Evolutionary conservation across 2,888 invertebrate genomes (phyloP).

Genomic region (Coronaproctus castanopsis): DNA sequence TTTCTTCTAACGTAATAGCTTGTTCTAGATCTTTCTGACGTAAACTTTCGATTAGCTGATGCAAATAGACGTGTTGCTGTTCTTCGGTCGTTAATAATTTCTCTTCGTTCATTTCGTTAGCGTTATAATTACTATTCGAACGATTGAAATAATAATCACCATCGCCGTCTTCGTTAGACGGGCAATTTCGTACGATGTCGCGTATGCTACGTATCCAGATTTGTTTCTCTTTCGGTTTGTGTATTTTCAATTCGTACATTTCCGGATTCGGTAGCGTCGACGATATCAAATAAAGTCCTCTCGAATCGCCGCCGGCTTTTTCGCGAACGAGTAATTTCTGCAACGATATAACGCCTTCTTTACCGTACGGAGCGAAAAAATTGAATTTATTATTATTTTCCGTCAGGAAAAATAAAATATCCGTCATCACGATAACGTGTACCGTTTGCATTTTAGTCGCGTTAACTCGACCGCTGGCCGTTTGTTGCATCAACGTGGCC

Average conservation of each 20-base stretch:
- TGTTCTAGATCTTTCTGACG: slow-evolving; percentile 74
- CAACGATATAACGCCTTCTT: slow-evolving; percentile 80
- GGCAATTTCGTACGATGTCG: slow-evolving; percentile 65
- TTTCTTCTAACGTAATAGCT: slow-evolving; percentile 66
- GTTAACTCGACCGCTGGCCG: no score
- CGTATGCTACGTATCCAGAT: slow-evolving; percentile 75
- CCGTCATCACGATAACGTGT: slow-evolving; percentile 71
- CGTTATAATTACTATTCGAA: no score
- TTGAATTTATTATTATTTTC: slow-evolving; percentile 34
- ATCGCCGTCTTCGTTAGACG: slow-evolving; percentile 55
- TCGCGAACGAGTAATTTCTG: slow-evolving; percentile 80
- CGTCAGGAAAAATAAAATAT: slow-evolving; percentile 74
- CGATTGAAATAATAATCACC: neutral
- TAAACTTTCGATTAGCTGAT: slow-evolving; percentile 37
- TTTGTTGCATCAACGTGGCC: slow-evolving; percentile 72
- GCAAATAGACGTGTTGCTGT: neutral
- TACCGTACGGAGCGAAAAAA: slow-evolving; percentile 84
- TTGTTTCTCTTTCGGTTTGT: slow-evolving; percentile 72
- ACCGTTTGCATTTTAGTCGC: slow-evolving; percentile 55
- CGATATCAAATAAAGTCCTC: slow-evolving; percentile 79
- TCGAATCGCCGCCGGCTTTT: slow-evolving; percentile 74
- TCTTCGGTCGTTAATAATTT: neutral
- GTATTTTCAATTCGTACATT: slow-evolving; percentile 82
- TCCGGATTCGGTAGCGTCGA: slow-evolving; percentile 80
- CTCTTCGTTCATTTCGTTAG: no score